These are phyloP conservation scores for Columba livia DNA, from an alignment of 2,113 vertebrate genomes.

Conservation along the genomic window DNA sequence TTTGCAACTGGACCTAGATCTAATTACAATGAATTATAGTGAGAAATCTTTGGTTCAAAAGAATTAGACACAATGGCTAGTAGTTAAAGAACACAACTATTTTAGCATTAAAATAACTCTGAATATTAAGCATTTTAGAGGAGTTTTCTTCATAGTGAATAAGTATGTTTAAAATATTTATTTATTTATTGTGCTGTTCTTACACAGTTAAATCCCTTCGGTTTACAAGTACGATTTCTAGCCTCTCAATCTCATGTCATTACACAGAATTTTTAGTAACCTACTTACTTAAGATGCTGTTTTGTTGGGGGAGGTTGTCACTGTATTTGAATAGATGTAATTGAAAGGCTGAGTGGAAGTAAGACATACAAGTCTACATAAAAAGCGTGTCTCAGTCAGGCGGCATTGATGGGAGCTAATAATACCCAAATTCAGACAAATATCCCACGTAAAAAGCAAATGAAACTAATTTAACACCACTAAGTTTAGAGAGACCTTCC, in stretches of 20 bases:
- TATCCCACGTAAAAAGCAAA: neutral
- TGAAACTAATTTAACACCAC: neutral
- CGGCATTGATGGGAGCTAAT: neutral
- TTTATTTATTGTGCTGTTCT: neutral
- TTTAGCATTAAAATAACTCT: neutral
- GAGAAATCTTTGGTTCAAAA: neutral
- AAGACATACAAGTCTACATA: neutral
- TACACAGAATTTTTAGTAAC: conserved; percentile 17
- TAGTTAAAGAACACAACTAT: neutral
- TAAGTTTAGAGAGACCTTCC: neutral
- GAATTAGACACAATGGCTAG: neutral
- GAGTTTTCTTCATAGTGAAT: neutral
- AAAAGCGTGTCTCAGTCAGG: neutral
- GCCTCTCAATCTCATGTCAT: neutral
- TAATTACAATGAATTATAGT: neutral
- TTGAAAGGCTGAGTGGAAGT: neutral
- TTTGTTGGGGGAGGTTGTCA: neutral
- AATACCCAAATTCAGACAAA: neutral
- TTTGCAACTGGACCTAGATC: neutral
- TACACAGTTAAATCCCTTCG: neutral
- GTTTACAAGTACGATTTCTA: neutral
- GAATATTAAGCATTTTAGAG: neutral
- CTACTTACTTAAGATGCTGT: neutral
- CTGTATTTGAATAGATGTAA: neutral
- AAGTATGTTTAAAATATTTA: neutral